phyloP scores from a whole-genome alignment of 1,140 invertebrate genomes.

The Sitobion miscanthi region DNA sequence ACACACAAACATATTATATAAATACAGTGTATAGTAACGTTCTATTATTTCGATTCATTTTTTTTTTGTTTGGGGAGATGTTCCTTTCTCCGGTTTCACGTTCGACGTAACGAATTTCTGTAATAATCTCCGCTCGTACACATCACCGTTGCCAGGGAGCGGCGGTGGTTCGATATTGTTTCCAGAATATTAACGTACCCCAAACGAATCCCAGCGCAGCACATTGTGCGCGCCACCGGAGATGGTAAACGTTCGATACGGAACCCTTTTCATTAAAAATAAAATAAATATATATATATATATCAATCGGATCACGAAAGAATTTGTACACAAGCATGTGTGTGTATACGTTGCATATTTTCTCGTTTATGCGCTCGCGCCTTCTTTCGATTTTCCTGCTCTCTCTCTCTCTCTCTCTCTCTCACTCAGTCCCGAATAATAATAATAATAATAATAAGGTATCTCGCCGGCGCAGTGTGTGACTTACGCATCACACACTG shows the following conservation, averaged over 20 bases:
- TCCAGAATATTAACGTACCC: slow-evolving; percentile 55
- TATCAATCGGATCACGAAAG: slow-evolving; percentile 51
- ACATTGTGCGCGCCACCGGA: slow-evolving; percentile 1
- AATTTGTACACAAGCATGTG: neutral
- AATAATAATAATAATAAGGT: neutral
- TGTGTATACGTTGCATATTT: neutral
- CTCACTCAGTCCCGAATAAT: neutral
- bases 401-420: neutral
- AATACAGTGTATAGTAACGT: slow-evolving; percentile 20
- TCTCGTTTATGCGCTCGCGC: neutral
- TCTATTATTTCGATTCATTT: slow-evolving; percentile 47
- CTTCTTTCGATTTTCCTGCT: neutral
- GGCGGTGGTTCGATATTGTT: slow-evolving; percentile 46
- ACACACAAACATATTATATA: neutral
- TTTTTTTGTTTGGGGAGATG: slow-evolving; percentile 34
- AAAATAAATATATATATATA: slow-evolving; percentile 20
- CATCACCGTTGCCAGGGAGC: slow-evolving; percentile 8
- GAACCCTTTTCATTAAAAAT: slow-evolving; percentile 54
- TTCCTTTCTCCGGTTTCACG: slow-evolving; percentile 55
- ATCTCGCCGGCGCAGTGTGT: neutral
- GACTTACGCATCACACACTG: slow-evolving; percentile 3
- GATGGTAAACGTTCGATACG: slow-evolving; percentile 48
- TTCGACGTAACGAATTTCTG: slow-evolving; percentile 54
- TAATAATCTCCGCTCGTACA: slow-evolving; percentile 43
- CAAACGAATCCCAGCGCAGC: slow-evolving; percentile 19